Percentiles rank a stretch among this genome's conserved stretches.
Conservation (phyloP, 1,140 invertebrate genomes). For the Cyphomyrmex costatus region DNA sequence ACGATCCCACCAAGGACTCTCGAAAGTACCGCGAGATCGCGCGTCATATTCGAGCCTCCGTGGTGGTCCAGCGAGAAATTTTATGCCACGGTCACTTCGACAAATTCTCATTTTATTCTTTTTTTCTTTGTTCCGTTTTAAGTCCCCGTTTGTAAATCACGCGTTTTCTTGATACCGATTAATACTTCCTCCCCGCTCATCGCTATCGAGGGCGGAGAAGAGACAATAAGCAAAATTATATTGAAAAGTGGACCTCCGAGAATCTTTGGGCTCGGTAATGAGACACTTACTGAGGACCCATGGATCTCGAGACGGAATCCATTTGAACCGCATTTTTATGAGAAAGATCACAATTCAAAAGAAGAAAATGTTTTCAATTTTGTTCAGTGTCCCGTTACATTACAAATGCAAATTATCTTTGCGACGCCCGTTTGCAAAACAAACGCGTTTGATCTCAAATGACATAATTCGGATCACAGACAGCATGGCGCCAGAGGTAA, state of each 20-base stretch:
- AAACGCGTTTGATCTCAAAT: slow-evolving; percentile 23
- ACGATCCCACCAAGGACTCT: slow-evolving; percentile 79
- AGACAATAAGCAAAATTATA: slow-evolving; percentile 46
- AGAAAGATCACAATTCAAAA: not conserved
- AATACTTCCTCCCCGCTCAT: slow-evolving; percentile 47
- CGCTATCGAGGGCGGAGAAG: slow-evolving; percentile 64
- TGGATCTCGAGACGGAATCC: slow-evolving; percentile 79
- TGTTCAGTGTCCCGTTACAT: not conserved
- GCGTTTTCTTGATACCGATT: slow-evolving; percentile 58
- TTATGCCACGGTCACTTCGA: slow-evolving; percentile 81
- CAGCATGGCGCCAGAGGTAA: slow-evolving; percentile 32
- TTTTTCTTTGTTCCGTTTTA: slow-evolving; percentile 14
- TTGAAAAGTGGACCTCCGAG: slow-evolving; percentile 73
- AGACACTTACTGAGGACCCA: slow-evolving; percentile 81
- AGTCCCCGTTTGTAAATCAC: slow-evolving; percentile 31
- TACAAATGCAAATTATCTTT: not conserved
- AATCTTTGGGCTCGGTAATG: slow-evolving; percentile 83
- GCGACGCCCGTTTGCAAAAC: not conserved
- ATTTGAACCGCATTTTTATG: slow-evolving; percentile 13
- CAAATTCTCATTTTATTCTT: not conserved
- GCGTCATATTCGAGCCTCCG: slow-evolving; percentile 77
- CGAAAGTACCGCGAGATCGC: slow-evolving; percentile 64
- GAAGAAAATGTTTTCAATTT: not conserved
- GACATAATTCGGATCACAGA: slow-evolving; percentile 2
- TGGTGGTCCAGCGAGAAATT: slow-evolving; percentile 81